Evolutionary conservation across 2,888 invertebrate species (phyloP).

Genomic region (Tachystola acroxantha): DNA sequence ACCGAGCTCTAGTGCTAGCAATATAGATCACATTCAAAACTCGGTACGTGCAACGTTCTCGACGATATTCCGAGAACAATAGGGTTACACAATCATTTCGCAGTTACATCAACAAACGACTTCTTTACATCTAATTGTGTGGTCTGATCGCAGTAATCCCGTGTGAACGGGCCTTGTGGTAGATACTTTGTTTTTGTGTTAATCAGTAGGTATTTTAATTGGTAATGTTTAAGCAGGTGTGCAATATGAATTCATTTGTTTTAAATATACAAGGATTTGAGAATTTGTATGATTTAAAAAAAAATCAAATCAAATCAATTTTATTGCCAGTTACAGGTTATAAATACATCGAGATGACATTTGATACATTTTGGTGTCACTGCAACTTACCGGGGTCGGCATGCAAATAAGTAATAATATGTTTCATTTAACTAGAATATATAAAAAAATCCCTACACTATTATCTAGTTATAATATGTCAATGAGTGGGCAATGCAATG

Average conservation of each 20-base stretch:
- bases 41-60: slow-evolving; percentile 3
- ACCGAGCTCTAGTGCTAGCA: background rate
- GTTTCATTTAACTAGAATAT: too few relatives aligned
- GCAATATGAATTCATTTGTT: background rate
- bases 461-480: too few relatives aligned
- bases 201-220: slow-evolving; percentile 6
- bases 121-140: slow-evolving; percentile 3
- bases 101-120: slow-evolving; percentile 23
- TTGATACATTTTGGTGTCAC: too few relatives aligned
- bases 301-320: too few relatives aligned
- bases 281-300: too few relatives aligned
- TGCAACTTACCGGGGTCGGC: too few relatives aligned
- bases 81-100: slow-evolving; percentile 26
- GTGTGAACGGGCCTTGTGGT: slow-evolving; percentile 20
- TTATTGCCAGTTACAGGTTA: too few relatives aligned
- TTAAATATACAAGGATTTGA: too few relatives aligned
- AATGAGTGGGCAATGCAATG: too few relatives aligned
- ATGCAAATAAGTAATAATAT: too few relatives aligned
- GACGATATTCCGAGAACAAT: slow-evolving; percentile 2
- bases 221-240: background rate
- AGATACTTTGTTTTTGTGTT: slow-evolving; percentile 16
- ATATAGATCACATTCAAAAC: slow-evolving; percentile 4
- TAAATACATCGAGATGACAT: too few relatives aligned
- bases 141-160: slow-evolving; percentile 12
- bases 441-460: too few relatives aligned